Evolutionary conservation across 1,140 invertebrate species (phyloP), one percentile per base, ranked within the genome.

Genomic region (Neodiprion fabricii): DNA sequence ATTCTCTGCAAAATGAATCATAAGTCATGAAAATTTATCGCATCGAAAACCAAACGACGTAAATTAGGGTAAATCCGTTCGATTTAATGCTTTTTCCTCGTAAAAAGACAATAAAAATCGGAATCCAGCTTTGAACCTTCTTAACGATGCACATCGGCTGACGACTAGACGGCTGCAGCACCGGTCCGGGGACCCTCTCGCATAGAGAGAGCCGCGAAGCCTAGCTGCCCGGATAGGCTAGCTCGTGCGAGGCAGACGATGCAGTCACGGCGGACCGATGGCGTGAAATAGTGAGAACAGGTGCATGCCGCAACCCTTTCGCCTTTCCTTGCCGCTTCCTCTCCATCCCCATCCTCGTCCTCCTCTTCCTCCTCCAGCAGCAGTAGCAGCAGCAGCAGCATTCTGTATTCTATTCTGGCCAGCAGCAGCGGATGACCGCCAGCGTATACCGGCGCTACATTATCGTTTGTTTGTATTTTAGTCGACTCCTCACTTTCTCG

Each of bases 231-330:
- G 28, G 28, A 40, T 40, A 40, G 28, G 28, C 28, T 40, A 40
- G 28, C 28, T 40, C 28, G 28, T 40, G 28, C 28, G 5, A 40
- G 28, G 28, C 28, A 40, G 28, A 40, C 28, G 53, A 61, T 12
- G 53, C 53, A 61, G 53, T 17, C 11, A 17, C 11, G 53, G 5
- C 47, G 75, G 70, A 75, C 71, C 21, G 40, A 69, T 69, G 17
- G 72, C n/a, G 73, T 80, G 75, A 82, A 76, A 80, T 80, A 79
- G 76, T 81, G 76, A 65, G 75, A 76, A 79, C 79, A 82, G 78
- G 80, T 76, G 79, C 76, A 61, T 4, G 28, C 7, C 11, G 53
- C 53, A 61, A 61, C 53, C 53, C 53, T 61, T 61, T 61, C 53
- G 53, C n/a, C 53, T 40, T 40, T 61, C 53, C 53, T 1, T 40